These are phyloP conservation scores for Athene cunicularia DNA, from an alignment of 2,113 vertebrate genomes.

Conservation along the genomic window DNA sequence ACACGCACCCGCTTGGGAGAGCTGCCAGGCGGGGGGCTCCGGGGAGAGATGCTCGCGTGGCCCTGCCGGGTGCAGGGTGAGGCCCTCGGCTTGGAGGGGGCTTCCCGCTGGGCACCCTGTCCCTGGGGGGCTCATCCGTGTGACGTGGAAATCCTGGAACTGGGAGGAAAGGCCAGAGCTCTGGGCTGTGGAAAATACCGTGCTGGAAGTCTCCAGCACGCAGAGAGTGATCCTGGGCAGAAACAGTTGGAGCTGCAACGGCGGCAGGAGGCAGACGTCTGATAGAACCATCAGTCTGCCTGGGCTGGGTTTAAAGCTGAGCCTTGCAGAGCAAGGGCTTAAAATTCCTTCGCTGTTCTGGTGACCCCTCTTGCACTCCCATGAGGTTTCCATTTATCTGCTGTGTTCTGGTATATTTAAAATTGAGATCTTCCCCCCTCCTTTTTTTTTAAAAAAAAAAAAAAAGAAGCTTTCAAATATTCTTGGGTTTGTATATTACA, in stretches of 20 bases:
- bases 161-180: fast-evolving
- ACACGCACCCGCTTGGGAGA: neutral
- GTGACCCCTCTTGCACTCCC: neutral
- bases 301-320: neutral
- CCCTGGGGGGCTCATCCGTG: neutral
- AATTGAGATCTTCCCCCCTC: fast-evolving
- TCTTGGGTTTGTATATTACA: neutral
- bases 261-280: neutral
- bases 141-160: fast-evolving
- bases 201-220: neutral
- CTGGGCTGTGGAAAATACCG: neutral
- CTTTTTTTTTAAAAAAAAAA: too few relatives aligned
- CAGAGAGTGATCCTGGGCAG: neutral
- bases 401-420: neutral
- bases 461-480: neutral
- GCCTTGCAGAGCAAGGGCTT: neutral
- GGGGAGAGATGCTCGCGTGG: neutral
- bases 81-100: neutral
- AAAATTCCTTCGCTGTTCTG: neutral
- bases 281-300: neutral
- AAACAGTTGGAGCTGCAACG: neutral
- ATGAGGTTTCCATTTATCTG: neutral
- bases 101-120: fast-evolving
- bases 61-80: neutral
- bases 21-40: neutral